These are phyloP conservation scores for Volucella inanis DNA, from an alignment of 2,888 invertebrate species.

Conservation along the genomic window DNA sequence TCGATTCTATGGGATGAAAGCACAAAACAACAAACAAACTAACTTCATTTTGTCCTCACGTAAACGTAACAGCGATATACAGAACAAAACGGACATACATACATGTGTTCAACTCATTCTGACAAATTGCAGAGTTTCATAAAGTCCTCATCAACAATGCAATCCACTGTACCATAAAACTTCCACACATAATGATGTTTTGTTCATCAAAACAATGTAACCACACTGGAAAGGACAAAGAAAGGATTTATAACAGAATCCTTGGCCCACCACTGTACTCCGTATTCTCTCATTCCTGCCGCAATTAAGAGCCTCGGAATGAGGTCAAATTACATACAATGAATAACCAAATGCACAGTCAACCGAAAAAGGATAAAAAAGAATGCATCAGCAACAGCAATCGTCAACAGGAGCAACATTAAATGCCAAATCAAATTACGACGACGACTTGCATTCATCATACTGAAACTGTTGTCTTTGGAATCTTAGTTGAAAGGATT, in stretches of 20 bases:
- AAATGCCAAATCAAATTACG: constrained; percentile 73
- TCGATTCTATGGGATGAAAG: neutral
- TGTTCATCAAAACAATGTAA: constrained; percentile 50
- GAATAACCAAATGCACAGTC: constrained; percentile 63
- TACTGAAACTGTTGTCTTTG: constrained; percentile 45
- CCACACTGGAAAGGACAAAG: constrained; percentile 26
- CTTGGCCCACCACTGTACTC: neutral
- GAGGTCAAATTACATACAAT: constrained; percentile 68
- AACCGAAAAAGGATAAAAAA: constrained; percentile 14
- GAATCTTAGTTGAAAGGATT: constrained; percentile 68
- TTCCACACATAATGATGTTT: constrained; percentile 28
- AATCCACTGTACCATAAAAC: constrained; percentile 45
- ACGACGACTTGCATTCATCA: constrained; percentile 37
- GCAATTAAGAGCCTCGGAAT: constrained; percentile 22
- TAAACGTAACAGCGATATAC: too few species aligned
- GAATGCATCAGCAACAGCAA: constrained; percentile 12
- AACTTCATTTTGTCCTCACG: neutral
- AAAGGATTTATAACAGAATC: constrained; percentile 39
- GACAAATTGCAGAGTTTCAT: constrained; percentile 1
- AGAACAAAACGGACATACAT: neutral
- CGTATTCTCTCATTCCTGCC: constrained; percentile 19
- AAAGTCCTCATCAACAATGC: constrained; percentile 40
- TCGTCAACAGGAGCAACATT: constrained; percentile 27
- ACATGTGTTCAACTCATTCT: neutral
- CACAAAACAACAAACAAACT: neutral